A percentile compares a stretch with the other conserved stretches of the same genome.
phyloP scores from a whole-genome alignment of 2,888 invertebrate species.

The Euphydryas editha region DNA sequence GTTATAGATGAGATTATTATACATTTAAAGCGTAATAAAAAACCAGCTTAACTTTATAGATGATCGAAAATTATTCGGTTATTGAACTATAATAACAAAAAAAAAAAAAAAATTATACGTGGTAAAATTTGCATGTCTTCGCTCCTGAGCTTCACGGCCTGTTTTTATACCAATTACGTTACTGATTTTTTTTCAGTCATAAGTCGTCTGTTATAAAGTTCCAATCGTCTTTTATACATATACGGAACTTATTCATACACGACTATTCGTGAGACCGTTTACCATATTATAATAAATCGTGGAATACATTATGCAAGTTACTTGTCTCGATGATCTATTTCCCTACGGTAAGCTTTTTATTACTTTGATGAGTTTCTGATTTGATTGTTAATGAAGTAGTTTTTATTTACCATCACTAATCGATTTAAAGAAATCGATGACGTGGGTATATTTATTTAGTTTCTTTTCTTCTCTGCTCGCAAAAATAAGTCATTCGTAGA shows the following conservation, averaged over 20 bases:
- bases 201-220: neutral
- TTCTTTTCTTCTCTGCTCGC: neutral
- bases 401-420: neutral
- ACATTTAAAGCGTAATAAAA: conserved; percentile 30
- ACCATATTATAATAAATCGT: conserved; percentile 11
- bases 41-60: neutral
- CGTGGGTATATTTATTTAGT: conserved; percentile 10
- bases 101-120: neutral
- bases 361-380: neutral
- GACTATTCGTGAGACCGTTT: conserved; percentile 10
- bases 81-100: conserved; percentile 8
- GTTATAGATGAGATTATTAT: conserved; percentile 41
- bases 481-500: conserved; percentile 21
- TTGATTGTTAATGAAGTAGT: neutral
- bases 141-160: too few relatives aligned
- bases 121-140: too few relatives aligned
- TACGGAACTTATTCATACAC: conserved; percentile 13
- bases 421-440: neutral
- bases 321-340: neutral
- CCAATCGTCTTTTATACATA: neutral
- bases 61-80: conserved; percentile 9
- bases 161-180: too few relatives aligned
- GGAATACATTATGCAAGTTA: neutral
- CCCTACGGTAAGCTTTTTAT: conserved; percentile 1
- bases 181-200: neutral